Evolutionary conservation across 2,888 invertebrate species (phyloP), one percentile per base, ranked within the genome.

Genomic region (Nycteola revayana): DNA sequence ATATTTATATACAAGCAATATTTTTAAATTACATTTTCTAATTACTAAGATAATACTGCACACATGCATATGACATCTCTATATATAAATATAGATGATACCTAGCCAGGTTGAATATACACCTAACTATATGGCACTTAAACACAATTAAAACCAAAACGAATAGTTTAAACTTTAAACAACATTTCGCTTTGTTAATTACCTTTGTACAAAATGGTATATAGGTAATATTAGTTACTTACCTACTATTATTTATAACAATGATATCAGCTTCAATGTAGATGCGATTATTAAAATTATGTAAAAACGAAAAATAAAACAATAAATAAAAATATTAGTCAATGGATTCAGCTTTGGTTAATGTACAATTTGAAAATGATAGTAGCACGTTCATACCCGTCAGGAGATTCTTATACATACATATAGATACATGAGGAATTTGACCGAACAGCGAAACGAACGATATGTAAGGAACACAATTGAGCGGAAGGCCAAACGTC

Each of bases 61-160:
- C 60, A 66, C 83, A 77, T 82, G 79, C 81, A 73, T 57, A 60
- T 52, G 50, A 61, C 57, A 62, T 73, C 63, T 75, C 76, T 77
- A 81, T 79, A n/a, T n/a, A 67, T 79, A 71, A 58, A 77, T 69
- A 80, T 76, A 76, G 75, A 76, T 74, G 78, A 79, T 72, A 72
- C 65, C 53, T 57, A 57, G 49, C 45, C 59, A 43, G 50, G 51
- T 28, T 32, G 25, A 50, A 47, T 37, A 54, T 34, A 49, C 51
- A 48, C 49, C 55, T 42, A 51, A 46, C 28, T 54, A 41, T 59
- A 74, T 66, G 68, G 72, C 64, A 72, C 64, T 60, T 56, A 42
- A 38, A 55, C 46, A 42, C 39, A 42, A 35, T 50, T 52, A 38
- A 49, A 53, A 45, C 35, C 56, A 62, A 57, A 51, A 51, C 42